Evolutionary conservation across 2,888 invertebrate genomes (phyloP), one percentile per base, ranked within the genome.

Genomic region (Merodon equestris): DNA sequence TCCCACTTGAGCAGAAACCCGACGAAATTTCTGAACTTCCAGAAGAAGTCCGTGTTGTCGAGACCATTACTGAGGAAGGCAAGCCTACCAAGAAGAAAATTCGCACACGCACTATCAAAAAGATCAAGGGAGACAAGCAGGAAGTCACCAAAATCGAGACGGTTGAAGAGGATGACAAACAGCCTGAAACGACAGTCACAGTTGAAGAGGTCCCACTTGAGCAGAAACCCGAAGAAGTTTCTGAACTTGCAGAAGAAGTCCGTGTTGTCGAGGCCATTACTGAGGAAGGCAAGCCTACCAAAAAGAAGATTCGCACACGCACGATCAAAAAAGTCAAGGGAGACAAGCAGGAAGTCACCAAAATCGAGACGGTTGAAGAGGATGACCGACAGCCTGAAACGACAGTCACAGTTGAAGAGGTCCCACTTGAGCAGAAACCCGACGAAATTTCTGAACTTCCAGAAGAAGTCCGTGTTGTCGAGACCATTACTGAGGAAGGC

Each of bases 61-160:
- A 60, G 13, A 18, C 60, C 0, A 19, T 60, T 7, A 13, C 60
- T 1, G 60, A 60, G 44, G 60, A 60, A 36, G 60, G 60, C 0
- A 60, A 47, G 2, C 47, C 47, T 0, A 60, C 5, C 3, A 48
- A 48, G n/a, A 60, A 47, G 81, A 86, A 86, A 10, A 87, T 88
- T 0, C 89, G 87, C 81, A 90, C 89, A 27, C 86, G 89, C 34
- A 86, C 88, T 9, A 90, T 91, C 38, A 90, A 89, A 82, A 90
- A 90, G 42, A 84, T 85, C 27, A 84, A 84, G 44, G 85, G 86
- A 0, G 82, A 84, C 0, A 84, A 86, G 34, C 48, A 60, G 14
- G 88, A 90, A 85, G 87, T 86, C 36, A 90, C 89, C 34, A 88
- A 89, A 84, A 90, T 91, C 76, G 87, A 88, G 77, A 90, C 90